phyloP scores from a whole-genome alignment of 1,140 invertebrate genomes.

The Eriocheir sinensis region DNA sequence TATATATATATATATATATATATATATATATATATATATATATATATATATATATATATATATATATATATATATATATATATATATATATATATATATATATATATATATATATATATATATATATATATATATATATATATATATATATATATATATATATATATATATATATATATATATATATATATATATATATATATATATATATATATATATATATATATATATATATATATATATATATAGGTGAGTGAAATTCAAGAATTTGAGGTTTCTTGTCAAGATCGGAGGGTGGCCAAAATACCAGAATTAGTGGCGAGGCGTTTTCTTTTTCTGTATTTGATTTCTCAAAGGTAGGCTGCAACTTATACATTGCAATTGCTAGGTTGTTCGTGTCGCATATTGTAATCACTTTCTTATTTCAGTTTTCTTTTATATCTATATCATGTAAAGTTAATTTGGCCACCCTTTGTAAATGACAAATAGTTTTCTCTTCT shows the following conservation, averaged over 20 bases:
- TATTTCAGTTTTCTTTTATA: too few species aligned
- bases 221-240: constrained; percentile 34
- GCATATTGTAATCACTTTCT: too few species aligned
- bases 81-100: constrained; percentile 34
- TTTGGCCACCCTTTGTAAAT: too few species aligned
- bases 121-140: constrained; percentile 57
- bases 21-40: background rate
- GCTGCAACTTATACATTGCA: too few species aligned
- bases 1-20: too few species aligned
- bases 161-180: constrained; percentile 61
- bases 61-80: background rate
- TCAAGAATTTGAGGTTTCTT: background rate
- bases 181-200: constrained; percentile 47
- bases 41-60: background rate
- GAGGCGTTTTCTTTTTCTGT: too few species aligned
- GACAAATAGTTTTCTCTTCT: too few species aligned
- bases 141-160: constrained; percentile 60
- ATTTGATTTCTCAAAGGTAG: too few species aligned
- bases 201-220: constrained; percentile 50
- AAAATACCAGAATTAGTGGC: too few species aligned
- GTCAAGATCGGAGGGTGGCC: background rate
- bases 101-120: constrained; percentile 44
- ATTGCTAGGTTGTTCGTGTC: too few species aligned
- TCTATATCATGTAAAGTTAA: too few species aligned
- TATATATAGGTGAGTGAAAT: background rate